Conservation (phyloP, 2,113 vertebrate genomes). For the Jaculus jaculus region DNA sequence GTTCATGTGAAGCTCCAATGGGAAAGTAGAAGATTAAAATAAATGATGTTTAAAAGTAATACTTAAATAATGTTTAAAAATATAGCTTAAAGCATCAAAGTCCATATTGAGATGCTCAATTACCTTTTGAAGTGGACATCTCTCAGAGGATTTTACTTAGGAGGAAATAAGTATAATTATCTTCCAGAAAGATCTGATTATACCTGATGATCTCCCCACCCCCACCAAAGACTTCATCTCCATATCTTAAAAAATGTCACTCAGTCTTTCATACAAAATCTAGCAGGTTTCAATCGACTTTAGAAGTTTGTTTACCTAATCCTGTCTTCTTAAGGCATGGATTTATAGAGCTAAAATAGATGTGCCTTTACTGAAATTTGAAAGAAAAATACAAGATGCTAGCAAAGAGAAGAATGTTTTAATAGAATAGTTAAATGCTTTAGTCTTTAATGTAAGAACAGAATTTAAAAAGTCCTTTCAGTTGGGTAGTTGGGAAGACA, state of each 20-base stretch:
- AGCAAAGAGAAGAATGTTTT: neutral
- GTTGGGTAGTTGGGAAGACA: neutral
- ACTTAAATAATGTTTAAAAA: neutral
- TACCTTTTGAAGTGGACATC: constrained; percentile 4
- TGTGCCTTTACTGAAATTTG: neutral
- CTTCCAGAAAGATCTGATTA: constrained; percentile 22
- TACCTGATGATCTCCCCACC: neutral
- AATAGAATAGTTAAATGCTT: neutral
- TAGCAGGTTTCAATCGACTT: constrained; percentile 25
- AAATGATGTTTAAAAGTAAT: constrained; percentile 37
- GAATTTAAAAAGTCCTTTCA: neutral
- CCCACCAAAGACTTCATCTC: constrained; percentile 15
- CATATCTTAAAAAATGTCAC: constrained; percentile 3
- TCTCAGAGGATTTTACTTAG: neutral
- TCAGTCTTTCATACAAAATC: constrained; percentile 29
- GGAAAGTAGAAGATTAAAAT: constrained; percentile 17
- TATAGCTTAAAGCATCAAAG: constrained; percentile 23
- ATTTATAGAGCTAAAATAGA: neutral
- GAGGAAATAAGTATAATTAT: constrained; percentile 27
- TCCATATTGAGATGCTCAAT: neutral
- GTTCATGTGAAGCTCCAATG: constrained; percentile 2
- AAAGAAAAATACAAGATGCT: neutral
- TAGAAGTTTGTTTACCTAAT: neutral
- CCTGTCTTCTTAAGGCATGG: constrained; percentile 9
- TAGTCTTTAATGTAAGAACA: neutral